These are phyloP conservation scores for Polypterus senegalus DNA, from an alignment of 2,113 vertebrate species.

Conservation along the genomic window DNA sequence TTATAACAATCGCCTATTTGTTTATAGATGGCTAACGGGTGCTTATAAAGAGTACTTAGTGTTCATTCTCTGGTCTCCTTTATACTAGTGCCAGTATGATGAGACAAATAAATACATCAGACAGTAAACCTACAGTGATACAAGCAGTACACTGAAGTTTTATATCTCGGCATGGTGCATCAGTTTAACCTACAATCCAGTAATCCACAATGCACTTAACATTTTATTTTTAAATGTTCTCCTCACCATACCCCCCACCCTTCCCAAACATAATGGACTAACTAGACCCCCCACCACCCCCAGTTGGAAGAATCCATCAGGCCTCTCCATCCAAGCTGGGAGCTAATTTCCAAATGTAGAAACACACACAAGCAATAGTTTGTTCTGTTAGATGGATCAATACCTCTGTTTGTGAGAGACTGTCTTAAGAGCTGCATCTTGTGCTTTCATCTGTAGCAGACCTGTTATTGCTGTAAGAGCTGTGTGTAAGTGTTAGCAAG, in stretches of 20 bases:
- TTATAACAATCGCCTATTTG: too few relatives aligned
- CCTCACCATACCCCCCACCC: slow-evolving; percentile 13
- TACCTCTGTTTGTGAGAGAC: slow-evolving; percentile 70
- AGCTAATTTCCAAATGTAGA: slow-evolving; percentile 47
- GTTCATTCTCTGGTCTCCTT: too few relatives aligned
- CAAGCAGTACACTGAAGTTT: too few relatives aligned
- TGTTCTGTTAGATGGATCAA: slow-evolving; percentile 72
- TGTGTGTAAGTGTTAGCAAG: slow-evolving; percentile 50
- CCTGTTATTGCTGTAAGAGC: slow-evolving; percentile 68
- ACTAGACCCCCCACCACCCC: slow-evolving; percentile 8
- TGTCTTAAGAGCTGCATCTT: slow-evolving; percentile 78
- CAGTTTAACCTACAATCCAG: too few relatives aligned
- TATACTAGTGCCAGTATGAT: too few relatives aligned
- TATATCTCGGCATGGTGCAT: too few relatives aligned
- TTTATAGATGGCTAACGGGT: too few relatives aligned
- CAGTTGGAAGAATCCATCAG: slow-evolving; percentile 23
- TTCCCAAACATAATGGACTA: slow-evolving; percentile 23
- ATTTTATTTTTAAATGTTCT: slow-evolving; percentile 18
- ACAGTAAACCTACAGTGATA: too few relatives aligned
- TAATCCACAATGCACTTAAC: too few relatives aligned
- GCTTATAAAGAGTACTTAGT: too few relatives aligned
- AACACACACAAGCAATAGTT: slow-evolving; percentile 50
- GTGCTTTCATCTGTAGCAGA: slow-evolving; percentile 64
- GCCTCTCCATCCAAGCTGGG: slow-evolving; percentile 1
- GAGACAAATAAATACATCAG: too few relatives aligned